Conservation (phyloP, 1,140 invertebrate species). For the Hycleus cichorii region DNA sequence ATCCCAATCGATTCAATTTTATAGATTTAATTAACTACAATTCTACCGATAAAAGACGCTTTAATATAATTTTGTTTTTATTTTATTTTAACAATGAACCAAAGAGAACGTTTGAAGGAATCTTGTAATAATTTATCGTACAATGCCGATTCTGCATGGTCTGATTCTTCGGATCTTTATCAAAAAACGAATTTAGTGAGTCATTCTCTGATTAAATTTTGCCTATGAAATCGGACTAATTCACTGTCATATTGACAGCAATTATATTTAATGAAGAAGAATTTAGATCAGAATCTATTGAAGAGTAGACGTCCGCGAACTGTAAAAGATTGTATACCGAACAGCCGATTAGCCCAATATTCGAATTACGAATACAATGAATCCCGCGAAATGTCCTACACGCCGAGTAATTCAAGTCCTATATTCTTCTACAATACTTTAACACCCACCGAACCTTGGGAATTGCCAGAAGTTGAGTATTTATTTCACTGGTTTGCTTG, state of each 20-base stretch:
- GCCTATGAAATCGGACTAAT: not conserved
- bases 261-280: conserved; percentile 3
- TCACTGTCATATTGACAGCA: conserved; percentile 12
- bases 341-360: conserved; percentile 34
- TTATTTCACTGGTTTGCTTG: conserved; percentile 26
- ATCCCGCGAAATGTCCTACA: conserved; percentile 33
- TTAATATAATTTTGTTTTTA: too few species aligned
- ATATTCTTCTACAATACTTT: conserved; percentile 1
- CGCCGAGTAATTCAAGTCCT: conserved; percentile 13
- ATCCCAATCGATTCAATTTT: not conserved
- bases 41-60: not conserved
- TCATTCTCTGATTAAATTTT: not conserved
- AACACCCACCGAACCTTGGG: conserved; percentile 33
- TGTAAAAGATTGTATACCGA: conserved; percentile 34
- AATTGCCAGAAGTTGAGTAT: conserved; percentile 34
- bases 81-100: not conserved
- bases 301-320: conserved; percentile 17
- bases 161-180: conserved; percentile 12
- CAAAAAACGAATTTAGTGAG: conserved; percentile 24
- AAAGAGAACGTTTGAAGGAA: conserved; percentile 11
- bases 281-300: not conserved
- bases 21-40: not conserved
- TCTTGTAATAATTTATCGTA: conserved; percentile 20
- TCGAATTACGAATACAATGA: conserved; percentile 34
- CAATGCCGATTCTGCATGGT: conserved; percentile 23